Percentiles rank a stretch among this genome's conserved stretches.
These are phyloP conservation scores for Capra hircus DNA, from an alignment of 2,113 vertebrate genomes.

Conservation along the genomic window DNA sequence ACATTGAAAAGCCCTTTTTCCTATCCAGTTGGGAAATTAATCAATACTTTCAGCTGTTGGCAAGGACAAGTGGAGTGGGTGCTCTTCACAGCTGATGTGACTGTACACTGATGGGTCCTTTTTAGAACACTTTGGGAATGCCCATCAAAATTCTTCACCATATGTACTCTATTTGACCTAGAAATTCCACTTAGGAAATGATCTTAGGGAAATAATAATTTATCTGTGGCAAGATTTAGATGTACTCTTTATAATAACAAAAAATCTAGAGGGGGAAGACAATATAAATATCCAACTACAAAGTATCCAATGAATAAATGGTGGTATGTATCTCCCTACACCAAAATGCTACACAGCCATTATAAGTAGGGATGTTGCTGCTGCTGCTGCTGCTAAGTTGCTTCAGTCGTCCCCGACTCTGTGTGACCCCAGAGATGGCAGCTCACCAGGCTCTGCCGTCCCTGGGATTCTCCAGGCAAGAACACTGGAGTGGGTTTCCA, in stretches of 20 bases:
- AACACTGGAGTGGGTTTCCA: too few species aligned
- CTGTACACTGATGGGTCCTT: not conserved
- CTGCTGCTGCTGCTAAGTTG: too few species aligned
- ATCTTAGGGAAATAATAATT: not conserved
- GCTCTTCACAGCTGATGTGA: not conserved
- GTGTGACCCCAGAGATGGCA: too few species aligned
- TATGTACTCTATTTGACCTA: not conserved
- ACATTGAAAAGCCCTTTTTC: not conserved
- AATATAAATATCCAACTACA: not conserved
- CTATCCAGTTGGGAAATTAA: not conserved
- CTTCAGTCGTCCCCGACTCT: too few species aligned
- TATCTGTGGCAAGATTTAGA: not conserved
- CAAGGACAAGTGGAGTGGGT: not conserved
- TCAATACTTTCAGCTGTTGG: not conserved
- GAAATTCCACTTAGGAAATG: not conserved
- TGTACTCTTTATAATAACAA: not conserved
- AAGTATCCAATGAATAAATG: not conserved
- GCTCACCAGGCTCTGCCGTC: rapidly evolving
- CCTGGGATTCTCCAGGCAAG: too few species aligned
- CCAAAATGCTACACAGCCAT: not conserved
- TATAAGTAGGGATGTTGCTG: not conserved
- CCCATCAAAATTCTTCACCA: not conserved
- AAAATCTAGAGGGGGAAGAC: not conserved
- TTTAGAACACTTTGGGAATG: not conserved
- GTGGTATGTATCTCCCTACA: not conserved